A percentile compares a stretch with the other conserved stretches of the same genome.
Conservation (phyloP, 2,888 invertebrate species). For the Metalampra italica region DNA sequence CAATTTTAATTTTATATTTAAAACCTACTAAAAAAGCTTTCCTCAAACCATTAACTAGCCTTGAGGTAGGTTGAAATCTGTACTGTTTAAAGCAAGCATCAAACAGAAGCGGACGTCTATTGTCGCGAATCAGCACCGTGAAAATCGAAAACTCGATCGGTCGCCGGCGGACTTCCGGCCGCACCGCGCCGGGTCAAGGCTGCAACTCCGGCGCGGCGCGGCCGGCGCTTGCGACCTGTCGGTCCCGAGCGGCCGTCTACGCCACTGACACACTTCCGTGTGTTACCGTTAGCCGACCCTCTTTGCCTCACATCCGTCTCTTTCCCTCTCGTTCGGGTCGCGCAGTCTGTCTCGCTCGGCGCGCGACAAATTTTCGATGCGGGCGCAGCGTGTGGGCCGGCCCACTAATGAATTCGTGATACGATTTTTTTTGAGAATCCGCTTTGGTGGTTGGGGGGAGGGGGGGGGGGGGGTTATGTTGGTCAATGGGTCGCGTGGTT, state of each 20-base stretch:
- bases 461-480: conserved; percentile 26
- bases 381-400: conserved; percentile 70
- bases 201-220: conserved; percentile 39
- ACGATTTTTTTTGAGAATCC: conserved; percentile 59
- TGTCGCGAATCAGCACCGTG: conserved; percentile 73
- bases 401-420: conserved; percentile 74
- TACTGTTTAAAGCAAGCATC: conserved; percentile 52
- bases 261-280: conserved; percentile 78
- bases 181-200: conserved; percentile 57
- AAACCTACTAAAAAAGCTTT: neutral
- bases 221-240: conserved; percentile 50
- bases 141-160: conserved; percentile 68
- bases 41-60: conserved; percentile 33
- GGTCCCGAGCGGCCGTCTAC: conserved; percentile 48
- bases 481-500: conserved; percentile 54
- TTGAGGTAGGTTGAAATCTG: conserved; percentile 72
- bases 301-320: conserved; percentile 59
- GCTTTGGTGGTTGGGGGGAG: conserved; percentile 23
- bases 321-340: conserved; percentile 65
- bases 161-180: conserved; percentile 38
- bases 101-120: conserved; percentile 62
- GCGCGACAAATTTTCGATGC: conserved; percentile 76
- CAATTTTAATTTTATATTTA: neutral
- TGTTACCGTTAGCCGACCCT: conserved; percentile 75
- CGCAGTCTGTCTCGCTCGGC: conserved; percentile 51